Evolutionary conservation across 2,888 invertebrate species (phyloP), one percentile per base, ranked within the genome.

Genomic region (Matsumyia berberina): DNA sequence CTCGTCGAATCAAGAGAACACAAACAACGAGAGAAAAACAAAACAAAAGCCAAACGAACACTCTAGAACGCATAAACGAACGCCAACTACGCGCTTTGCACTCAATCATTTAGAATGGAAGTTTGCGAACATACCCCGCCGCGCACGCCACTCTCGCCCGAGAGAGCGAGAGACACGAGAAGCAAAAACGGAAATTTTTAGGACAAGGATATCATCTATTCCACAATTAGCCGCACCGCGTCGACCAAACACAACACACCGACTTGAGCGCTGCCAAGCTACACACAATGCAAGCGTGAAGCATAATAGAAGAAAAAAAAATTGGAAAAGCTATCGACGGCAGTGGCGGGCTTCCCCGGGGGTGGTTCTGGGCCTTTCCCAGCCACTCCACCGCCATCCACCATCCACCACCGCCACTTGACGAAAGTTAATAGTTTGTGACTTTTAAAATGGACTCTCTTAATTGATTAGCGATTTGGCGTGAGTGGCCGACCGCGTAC

Each of bases 141-240:
- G 8, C 9, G 33, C 29, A 42, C 49, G 31, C 46, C 49, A 19
- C 57, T 51, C 33, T n/a, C n/a, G n/a, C n/a, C n/a, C n/a, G n/a
- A n/a, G n/a, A n/a, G n/a, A n/a, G n/a, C n/a, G n/a, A 37, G 44
- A 58, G n/a, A 39, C 42, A 64, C 55, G 74, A 79, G 24, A 69
- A 76, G 85, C 60, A 80, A 80, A 85, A 85, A 80, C 80, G 85
- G 85, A 85, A 85, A 85, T 85, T 85, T 85, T 85, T 85, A 85
- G 85, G 85, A 85, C 85, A 85, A 85, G 85, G 85, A 85, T 85
- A 85, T 85, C 85, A 85, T 85, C 85, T 85, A 85, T 85, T 85
- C 85, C 76, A 85, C 85, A 85, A 85, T 85, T 85, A 85, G 85
- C 76, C 19, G 74, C 46, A 60, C 67, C 53, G 67, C 73, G 79